These are phyloP conservation scores for Drosophila takahashii DNA, from an alignment of 1,140 invertebrate genomes.

Conservation along the genomic window DNA sequence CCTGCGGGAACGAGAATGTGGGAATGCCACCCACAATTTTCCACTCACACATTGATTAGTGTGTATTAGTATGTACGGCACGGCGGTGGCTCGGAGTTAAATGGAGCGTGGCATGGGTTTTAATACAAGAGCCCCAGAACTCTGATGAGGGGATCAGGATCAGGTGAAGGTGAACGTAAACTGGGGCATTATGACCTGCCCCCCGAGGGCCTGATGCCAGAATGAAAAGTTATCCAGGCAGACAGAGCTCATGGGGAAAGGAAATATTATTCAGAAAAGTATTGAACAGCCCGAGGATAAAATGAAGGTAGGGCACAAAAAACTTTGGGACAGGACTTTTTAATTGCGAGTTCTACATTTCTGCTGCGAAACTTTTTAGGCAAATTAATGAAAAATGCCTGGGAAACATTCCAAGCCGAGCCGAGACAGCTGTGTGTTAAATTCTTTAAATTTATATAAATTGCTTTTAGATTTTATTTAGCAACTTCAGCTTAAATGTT, in stretches of 20 bases:
- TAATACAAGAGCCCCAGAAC: conserved; percentile 45
- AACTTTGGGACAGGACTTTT: conserved; percentile 25
- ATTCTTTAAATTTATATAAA: neutral
- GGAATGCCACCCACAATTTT: conserved; percentile 1
- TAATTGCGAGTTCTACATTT: conserved; percentile 40
- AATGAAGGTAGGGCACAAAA: conserved; percentile 15
- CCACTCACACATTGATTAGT: conserved; percentile 44
- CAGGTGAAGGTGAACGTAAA: conserved; percentile 21
- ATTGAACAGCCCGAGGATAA: conserved; percentile 22
- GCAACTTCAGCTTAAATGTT: neutral
- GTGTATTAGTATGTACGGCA: conserved; percentile 72
- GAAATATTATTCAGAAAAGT: conserved; percentile 35
- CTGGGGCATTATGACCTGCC: conserved; percentile 39
- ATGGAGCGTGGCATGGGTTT: conserved; percentile 63
- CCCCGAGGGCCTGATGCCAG: conserved; percentile 12
- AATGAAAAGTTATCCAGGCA: conserved; percentile 55
- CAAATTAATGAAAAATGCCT: conserved; percentile 42
- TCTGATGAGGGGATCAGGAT: conserved; percentile 38
- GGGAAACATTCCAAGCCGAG: conserved; percentile 23
- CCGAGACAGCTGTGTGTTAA: conserved; percentile 12
- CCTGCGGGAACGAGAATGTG: neutral
- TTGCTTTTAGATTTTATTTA: neutral
- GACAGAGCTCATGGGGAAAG: conserved; percentile 11
- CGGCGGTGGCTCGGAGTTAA: conserved; percentile 58
- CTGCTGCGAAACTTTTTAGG: conserved; percentile 15